Evolutionary conservation across 2,113 vertebrate species (phyloP).

Genomic region (Todiramphus chloris): DNA sequence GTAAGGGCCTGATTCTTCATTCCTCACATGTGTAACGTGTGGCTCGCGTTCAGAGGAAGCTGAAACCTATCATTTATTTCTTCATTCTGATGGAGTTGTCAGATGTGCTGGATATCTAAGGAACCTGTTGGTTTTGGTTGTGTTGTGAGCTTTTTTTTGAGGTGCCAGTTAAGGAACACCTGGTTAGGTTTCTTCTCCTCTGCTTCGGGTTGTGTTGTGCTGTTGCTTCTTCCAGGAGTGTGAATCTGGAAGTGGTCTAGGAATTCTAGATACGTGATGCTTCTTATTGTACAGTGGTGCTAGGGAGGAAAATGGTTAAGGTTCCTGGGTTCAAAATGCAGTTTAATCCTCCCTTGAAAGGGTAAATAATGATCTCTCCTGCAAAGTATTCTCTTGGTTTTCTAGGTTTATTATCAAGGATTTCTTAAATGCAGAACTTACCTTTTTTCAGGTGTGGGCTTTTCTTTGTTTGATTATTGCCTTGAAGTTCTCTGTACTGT

Average conservation of each 20-base stretch:
- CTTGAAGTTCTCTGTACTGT: background rate
- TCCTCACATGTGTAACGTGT: background rate
- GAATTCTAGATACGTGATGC: background rate
- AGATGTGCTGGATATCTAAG: background rate
- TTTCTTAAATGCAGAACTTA: background rate
- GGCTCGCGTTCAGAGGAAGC: background rate
- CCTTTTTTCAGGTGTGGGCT: rapidly evolving
- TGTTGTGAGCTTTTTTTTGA: background rate
- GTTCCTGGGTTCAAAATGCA: background rate
- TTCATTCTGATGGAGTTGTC: rapidly evolving
- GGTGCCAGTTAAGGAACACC: background rate
- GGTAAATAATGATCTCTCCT: background rate
- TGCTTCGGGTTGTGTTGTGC: background rate
- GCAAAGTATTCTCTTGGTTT: background rate
- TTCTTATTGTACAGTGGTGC: background rate
- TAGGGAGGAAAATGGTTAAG: background rate
- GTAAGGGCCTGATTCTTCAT: background rate
- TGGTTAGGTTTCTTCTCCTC: background rate
- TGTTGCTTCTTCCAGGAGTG: background rate
- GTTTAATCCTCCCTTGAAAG: background rate
- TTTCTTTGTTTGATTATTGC: background rate
- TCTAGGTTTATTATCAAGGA: background rate
- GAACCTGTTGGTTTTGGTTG: background rate
- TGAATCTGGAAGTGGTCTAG: background rate
- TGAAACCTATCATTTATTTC: background rate